A percentile compares a stretch with the other conserved stretches of the same genome.
Evolutionary conservation across 1,140 invertebrate genomes (phyloP).

Genomic region (Phymastichus coffea): DNA sequence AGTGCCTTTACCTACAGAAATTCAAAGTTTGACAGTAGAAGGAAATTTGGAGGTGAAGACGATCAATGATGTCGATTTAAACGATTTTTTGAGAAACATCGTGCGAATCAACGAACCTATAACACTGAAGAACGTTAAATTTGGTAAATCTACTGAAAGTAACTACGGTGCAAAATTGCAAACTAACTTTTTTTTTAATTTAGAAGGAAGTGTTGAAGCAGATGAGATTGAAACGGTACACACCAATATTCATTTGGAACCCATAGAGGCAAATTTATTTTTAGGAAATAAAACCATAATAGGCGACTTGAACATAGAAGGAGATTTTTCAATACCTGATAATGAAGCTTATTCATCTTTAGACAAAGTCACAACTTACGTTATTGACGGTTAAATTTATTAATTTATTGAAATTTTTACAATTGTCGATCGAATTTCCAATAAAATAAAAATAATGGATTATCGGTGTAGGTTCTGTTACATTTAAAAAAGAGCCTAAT

Average conservation of each 20-base stretch:
- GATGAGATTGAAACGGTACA: not conserved
- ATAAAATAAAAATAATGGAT: constrained; percentile 4
- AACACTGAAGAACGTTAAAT: constrained; percentile 34
- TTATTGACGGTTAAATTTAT: constrained; percentile 1
- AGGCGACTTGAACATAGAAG: constrained; percentile 14
- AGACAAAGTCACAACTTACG: not conserved
- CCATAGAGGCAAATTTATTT: not conserved
- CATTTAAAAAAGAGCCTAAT: constrained; percentile 36
- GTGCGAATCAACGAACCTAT: constrained; percentile 32
- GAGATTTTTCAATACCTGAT: constrained; percentile 13
- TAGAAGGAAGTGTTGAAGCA: not conserved
- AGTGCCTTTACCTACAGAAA: constrained; percentile 19
- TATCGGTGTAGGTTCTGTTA: constrained; percentile 32
- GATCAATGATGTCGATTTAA: constrained; percentile 36
- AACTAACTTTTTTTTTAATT: not conserved
- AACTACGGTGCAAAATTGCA: not conserved
- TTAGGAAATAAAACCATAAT: constrained; percentile 20
- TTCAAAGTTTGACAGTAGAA: constrained; percentile 31
- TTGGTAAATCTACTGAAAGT: too few species aligned
- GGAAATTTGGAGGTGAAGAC: constrained; percentile 28
- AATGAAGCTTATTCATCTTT: not conserved
- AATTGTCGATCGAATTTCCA: not conserved
- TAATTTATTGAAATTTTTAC: not conserved
- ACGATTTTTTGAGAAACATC: constrained; percentile 32
- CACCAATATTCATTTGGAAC: not conserved